Evolutionary conservation across 2,888 invertebrate genomes (phyloP).

Genomic region (Notodonta ziczac): DNA sequence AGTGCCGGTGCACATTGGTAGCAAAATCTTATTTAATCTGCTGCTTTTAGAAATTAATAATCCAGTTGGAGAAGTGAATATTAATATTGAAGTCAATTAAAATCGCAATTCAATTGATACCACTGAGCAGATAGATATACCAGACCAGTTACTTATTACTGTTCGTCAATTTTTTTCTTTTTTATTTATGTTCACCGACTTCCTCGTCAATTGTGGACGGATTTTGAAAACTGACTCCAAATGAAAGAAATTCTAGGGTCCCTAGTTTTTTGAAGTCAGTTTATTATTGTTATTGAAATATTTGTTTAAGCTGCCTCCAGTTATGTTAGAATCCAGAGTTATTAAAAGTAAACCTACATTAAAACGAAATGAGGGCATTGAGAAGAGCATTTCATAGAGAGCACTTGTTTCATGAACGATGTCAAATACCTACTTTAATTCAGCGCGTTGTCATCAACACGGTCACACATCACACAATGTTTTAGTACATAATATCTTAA

Average conservation of each 20-base stretch:
- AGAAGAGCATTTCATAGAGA: slow-evolving; percentile 39
- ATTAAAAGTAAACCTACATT: slow-evolving; percentile 29
- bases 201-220: too few species aligned
- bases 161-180: too few species aligned
- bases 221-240: too few species aligned
- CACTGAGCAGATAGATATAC: not conserved
- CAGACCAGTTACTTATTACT: not conserved
- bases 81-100: not conserved
- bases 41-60: too few species aligned
- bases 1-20: not conserved
- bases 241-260: too few species aligned
- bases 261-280: too few species aligned
- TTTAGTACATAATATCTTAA: too few species aligned
- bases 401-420: slow-evolving; percentile 41
- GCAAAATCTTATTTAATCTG: too few species aligned
- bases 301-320: not conserved
- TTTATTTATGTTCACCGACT: too few species aligned
- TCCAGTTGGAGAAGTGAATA: not conserved
- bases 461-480: not conserved
- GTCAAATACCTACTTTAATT: slow-evolving; percentile 24
- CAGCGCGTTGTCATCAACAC: not conserved
- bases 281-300: too few species aligned
- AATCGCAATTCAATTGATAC: not conserved
- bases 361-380: slow-evolving; percentile 40
- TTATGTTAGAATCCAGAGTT: not conserved